A percentile compares a stretch with the other conserved stretches of the same genome.
Conservation (phyloP, 1,140 invertebrate genomes). For the Drosophila tsacasi region DNA sequence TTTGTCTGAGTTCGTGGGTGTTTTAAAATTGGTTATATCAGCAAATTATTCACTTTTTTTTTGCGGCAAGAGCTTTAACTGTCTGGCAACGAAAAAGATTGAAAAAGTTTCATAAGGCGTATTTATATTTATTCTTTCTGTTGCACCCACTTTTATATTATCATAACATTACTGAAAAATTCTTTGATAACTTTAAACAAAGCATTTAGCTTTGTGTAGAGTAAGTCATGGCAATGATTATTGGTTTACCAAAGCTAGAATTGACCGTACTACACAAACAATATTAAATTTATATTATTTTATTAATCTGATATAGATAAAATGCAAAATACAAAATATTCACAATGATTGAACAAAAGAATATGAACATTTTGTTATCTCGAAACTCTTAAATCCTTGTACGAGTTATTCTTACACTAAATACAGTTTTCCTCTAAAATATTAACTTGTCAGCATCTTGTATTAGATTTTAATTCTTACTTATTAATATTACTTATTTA, state of each 20-base stretch:
- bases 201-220: background rate
- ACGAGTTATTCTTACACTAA: too few species aligned
- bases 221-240: slow-evolving; percentile 1
- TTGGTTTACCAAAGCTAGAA: background rate
- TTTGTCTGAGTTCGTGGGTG: slow-evolving; percentile 38
- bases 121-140: slow-evolving; percentile 2
- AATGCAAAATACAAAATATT: background rate
- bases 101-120: slow-evolving; percentile 33
- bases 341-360: too few species aligned
- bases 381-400: too few species aligned
- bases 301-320: background rate
- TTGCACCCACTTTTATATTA: background rate
- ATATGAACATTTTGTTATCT: too few species aligned
- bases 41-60: slow-evolving; percentile 59
- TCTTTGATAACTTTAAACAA: background rate
- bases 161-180: background rate
- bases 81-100: slow-evolving; percentile 27
- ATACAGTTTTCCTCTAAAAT: too few species aligned
- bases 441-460: too few species aligned
- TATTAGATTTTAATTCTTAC: background rate
- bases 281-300: background rate
- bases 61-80: slow-evolving; percentile 32
- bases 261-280: background rate
- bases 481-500: background rate
- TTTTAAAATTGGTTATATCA: slow-evolving; percentile 75